Conservation (phyloP, 2,113 vertebrate genomes). For the Mirounga angustirostris region DNA sequence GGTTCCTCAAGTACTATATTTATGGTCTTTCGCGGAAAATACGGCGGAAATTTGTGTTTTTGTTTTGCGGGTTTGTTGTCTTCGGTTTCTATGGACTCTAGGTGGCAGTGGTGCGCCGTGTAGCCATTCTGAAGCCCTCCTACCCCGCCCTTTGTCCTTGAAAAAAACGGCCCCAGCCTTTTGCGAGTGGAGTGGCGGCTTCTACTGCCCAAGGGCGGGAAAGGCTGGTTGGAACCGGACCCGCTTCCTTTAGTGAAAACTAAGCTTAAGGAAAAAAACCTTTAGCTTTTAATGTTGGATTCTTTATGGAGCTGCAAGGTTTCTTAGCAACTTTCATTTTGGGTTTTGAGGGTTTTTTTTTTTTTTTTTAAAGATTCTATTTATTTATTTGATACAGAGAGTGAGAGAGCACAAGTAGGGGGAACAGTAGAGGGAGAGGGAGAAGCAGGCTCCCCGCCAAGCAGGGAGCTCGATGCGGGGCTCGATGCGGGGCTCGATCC, state of each 20-base stretch:
- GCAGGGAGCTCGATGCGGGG: too few relatives aligned
- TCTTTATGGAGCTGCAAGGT: neutral
- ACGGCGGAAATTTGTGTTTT: neutral
- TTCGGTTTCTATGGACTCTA: neutral
- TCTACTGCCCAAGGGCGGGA: too few relatives aligned
- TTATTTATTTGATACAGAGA: too few relatives aligned
- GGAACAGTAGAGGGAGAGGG: too few relatives aligned
- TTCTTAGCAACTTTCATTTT: neutral
- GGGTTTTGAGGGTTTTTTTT: too few relatives aligned
- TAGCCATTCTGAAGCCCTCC: fast-evolving
- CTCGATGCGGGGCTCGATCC: too few relatives aligned
- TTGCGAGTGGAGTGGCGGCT: fast-evolving
- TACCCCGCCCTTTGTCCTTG: neutral
- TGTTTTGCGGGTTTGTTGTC: fast-evolving
- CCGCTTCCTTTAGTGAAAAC: neutral
- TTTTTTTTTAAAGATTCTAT: too few relatives aligned
- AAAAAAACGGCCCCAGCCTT: neutral
- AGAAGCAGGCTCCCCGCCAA: too few relatives aligned
- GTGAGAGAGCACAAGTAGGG: too few relatives aligned
- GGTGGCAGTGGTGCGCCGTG: neutral
- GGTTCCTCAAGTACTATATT: neutral
- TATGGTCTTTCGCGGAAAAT: neutral
- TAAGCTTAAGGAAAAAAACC: neutral
- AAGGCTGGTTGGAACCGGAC: neutral
- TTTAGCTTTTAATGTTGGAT: neutral